Percentiles rank a stretch among this genome's conserved stretches.
phyloP scores from a whole-genome alignment of 2,797 vertebrate species.

The Danionella dracula region DNA sequence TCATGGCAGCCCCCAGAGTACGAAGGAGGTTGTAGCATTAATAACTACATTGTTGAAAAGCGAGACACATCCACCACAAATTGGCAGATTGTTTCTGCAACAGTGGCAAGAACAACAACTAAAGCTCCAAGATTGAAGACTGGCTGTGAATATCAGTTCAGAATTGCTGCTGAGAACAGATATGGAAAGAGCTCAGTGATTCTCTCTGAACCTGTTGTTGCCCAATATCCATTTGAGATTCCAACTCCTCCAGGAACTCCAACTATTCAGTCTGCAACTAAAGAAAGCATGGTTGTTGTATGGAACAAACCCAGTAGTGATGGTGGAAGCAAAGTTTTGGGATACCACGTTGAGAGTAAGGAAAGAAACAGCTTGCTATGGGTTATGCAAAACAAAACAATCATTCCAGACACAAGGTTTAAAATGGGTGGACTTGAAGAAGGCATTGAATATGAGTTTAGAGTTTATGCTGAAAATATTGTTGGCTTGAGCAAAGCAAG shows the following conservation, averaged over 20 bases:
- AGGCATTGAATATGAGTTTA: constrained; percentile 97
- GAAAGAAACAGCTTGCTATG: constrained; percentile 96
- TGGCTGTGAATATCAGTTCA: constrained; percentile 94
- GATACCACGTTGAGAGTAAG: constrained; percentile 94
- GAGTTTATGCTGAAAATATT: constrained; percentile 95
- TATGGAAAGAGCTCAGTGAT: constrained; percentile 93
- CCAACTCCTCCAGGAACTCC: constrained; percentile 87
- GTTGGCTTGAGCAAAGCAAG: constrained; percentile 90
- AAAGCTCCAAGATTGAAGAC: constrained; percentile 92
- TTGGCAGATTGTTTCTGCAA: constrained; percentile 97
- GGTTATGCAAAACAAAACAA: constrained; percentile 91
- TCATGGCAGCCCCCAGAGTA: constrained; percentile 92
- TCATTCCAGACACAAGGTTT: constrained; percentile 87
- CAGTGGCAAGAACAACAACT: constrained; percentile 93
- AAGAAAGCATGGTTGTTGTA: constrained; percentile 89
- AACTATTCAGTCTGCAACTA: constrained; percentile 77
- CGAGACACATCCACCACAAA: constrained; percentile 93
- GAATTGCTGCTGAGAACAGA: constrained; percentile 95
- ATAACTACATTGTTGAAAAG: constrained; percentile 97
- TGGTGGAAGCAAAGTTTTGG: constrained; percentile 90
- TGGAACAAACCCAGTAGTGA: constrained; percentile 93
- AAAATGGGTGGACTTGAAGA: constrained; percentile 89
- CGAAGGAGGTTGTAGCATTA: constrained; percentile 90
- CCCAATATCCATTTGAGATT: constrained; percentile 92
- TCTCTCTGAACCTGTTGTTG: constrained; percentile 81